Evolutionary conservation across 2,113 vertebrate genomes (phyloP).

Genomic region (Sprattus sprattus): DNA sequence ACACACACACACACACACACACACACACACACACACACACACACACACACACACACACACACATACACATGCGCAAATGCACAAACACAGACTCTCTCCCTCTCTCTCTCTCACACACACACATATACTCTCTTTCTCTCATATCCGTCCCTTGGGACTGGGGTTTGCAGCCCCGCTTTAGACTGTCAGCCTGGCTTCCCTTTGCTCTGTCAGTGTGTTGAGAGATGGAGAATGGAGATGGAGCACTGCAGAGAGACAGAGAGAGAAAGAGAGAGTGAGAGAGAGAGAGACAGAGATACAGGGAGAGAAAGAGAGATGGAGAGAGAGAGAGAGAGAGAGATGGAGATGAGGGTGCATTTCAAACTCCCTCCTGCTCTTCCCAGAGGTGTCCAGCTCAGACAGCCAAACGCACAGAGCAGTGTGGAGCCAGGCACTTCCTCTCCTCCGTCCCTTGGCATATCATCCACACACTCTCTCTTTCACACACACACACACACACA

Average conservation of each 20-base stretch:
- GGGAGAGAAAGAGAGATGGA: neutral
- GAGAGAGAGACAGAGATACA: neutral
- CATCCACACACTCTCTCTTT: too few species aligned
- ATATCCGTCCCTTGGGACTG: neutral
- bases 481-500: neutral
- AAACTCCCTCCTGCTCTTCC: neutral
- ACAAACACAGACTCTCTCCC: too few species aligned
- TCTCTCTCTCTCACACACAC: neutral
- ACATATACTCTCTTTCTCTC: neutral
- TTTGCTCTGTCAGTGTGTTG: too few species aligned
- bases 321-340: neutral
- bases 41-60: neutral
- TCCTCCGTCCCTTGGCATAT: neutral
- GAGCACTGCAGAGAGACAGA: neutral
- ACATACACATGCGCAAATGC: neutral
- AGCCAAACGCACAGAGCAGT: too few species aligned
- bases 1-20: neutral
- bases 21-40: constrained; percentile 23
- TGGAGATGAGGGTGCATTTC: neutral
- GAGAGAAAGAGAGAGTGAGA: neutral
- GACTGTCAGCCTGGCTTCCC: too few species aligned
- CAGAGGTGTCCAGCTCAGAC: too few species aligned
- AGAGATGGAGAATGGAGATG: too few species aligned
- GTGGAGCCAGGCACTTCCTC: neutral
- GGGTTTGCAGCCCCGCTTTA: too few species aligned